These are phyloP conservation scores for Drosophila ercepeae DNA, from an alignment of 1,140 invertebrate species.

Conservation along the genomic window DNA sequence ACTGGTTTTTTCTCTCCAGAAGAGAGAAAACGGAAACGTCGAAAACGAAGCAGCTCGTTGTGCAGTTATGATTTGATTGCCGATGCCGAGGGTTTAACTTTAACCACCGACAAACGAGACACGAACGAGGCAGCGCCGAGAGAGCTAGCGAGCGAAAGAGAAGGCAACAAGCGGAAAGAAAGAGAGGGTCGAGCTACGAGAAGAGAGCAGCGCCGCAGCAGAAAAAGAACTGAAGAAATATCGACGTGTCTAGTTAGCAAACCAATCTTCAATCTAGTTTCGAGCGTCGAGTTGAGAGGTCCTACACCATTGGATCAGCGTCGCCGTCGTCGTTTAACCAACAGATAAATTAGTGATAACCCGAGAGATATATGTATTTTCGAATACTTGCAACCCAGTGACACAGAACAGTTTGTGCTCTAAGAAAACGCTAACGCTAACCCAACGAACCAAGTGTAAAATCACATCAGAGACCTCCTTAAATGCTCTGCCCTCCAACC, in stretches of 20 bases:
- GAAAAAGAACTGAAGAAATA: constrained; percentile 83
- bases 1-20: constrained; percentile 51
- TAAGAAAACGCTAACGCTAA: not conserved
- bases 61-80: constrained; percentile 82
- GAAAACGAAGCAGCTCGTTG: constrained; percentile 45
- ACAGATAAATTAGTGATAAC: constrained; percentile 29
- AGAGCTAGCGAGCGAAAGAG: constrained; percentile 22
- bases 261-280: constrained; percentile 84
- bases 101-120: constrained; percentile 80
- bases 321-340: constrained; percentile 37
- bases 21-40: constrained; percentile 21
- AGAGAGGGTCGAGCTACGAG: constrained; percentile 11
- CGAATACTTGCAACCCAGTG: constrained; percentile 12
- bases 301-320: constrained; percentile 72
- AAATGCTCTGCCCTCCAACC: constrained; percentile 83
- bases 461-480: constrained; percentile 12
- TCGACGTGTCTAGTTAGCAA: constrained; percentile 84
- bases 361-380: constrained; percentile 13
- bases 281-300: constrained; percentile 83
- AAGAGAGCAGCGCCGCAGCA: constrained; percentile 51
- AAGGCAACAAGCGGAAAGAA: constrained; percentile 5
- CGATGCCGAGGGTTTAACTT: constrained; percentile 49
- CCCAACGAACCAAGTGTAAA: constrained; percentile 14
- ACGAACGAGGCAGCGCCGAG: constrained; percentile 34
- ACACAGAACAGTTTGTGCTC: constrained; percentile 43